A percentile compares a stretch with the other conserved stretches of the same genome.
phyloP scores from a whole-genome alignment of 2,113 vertebrate genomes.

The Sinosuthora webbiana region DNA sequence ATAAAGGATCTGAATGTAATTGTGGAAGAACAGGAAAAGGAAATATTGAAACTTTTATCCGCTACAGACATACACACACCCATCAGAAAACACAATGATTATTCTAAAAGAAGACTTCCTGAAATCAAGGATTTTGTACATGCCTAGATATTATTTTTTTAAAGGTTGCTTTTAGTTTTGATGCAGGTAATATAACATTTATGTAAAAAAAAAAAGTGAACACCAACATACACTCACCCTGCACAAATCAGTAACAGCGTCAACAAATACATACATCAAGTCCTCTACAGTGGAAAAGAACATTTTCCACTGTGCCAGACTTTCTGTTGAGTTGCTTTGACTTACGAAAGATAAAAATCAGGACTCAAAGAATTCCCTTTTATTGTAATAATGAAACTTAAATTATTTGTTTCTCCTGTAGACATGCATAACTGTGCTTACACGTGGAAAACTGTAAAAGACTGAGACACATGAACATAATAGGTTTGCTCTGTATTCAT shows the following conservation, averaged over 20 bases:
- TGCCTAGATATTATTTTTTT: background rate
- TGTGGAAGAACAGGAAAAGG: background rate
- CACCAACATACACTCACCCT: background rate
- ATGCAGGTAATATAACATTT: background rate
- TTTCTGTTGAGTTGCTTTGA: background rate
- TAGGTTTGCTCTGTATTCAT: background rate
- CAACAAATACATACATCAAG: background rate
- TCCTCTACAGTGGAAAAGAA: background rate
- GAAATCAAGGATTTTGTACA: background rate
- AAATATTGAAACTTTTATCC: background rate
- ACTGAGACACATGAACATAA: background rate
- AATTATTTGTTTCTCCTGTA: background rate
- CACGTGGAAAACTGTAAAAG: background rate
- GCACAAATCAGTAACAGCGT: background rate
- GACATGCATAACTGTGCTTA: background rate
- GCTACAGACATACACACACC: background rate
- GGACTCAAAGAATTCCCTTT: background rate
- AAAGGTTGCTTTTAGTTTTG: background rate
- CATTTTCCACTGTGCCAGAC: background rate
- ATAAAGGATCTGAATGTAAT: background rate
- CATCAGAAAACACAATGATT: background rate
- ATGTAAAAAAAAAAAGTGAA: background rate
- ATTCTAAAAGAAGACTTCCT: background rate
- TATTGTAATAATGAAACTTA: background rate
- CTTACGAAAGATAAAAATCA: background rate